Base-by-base conservation (phyloP, 2,888 invertebrate species). In the Zhuqinia jingwanae region DNA sequence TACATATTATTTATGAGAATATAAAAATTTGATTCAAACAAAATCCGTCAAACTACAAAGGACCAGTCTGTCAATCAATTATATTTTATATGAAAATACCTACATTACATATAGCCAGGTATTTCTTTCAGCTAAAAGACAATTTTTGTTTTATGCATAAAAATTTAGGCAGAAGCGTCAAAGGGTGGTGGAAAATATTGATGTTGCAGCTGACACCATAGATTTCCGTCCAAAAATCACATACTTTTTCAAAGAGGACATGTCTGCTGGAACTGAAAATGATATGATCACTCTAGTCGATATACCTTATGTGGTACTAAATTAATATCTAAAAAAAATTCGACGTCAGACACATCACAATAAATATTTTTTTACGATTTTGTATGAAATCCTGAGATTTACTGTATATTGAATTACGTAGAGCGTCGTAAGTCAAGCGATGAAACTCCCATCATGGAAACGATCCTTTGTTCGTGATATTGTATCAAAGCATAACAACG, bases 91-190 rank as follows among this genome's bases (percentile, higher is more conserved):
- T n/a, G n/a, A n/a, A n/a, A n/a, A n/a, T n/a, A n/a, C n/a, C n/a
- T n/a, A n/a, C n/a, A n/a, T n/a, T n/a, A n/a, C n/a, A n/a, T n/a
- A n/a, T n/a, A n/a, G n/a, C n/a, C n/a, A n/a, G n/a, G n/a, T n/a
- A n/a, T n/a, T n/a, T n/a, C n/a, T n/a, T n/a, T n/a, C 10, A 60
- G 22, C 11, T 60, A 20, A 60, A 36, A 65, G 36, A 6, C 8
- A 36, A 36, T 20, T n/a, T 11, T 6, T 36, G 17, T 36, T 76
- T 93, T 36, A 6, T 36, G 8, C 8, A n/a, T 36, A 36, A 36
- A 36, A 36, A 3, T 36, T 90, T 90, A 97, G 97, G 75, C 96
- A 96, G 93, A 96, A 96, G 95, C 96, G 96, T 91, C 95, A 95
- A 91, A 97, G 97, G 92, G 94, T 95, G 10, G 95, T 96, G 89